Evolutionary conservation across 2,113 vertebrate species (phyloP).

Genomic region (Amblyornis subalaris): DNA sequence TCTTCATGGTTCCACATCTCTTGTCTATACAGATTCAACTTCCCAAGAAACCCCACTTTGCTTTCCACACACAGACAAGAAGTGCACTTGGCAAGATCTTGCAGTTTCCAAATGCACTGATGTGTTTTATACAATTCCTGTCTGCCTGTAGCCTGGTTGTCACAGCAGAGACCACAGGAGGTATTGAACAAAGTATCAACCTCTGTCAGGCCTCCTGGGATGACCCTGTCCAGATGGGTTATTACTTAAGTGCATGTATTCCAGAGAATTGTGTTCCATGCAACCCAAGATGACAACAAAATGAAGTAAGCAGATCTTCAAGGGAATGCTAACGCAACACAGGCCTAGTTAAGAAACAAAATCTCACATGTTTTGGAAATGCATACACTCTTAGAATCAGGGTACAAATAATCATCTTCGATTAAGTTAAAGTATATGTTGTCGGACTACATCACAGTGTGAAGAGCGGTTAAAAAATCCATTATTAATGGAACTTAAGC

Average conservation of each 20-base stretch:
- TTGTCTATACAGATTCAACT: background rate
- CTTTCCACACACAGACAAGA: fast-evolving
- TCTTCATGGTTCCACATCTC: background rate
- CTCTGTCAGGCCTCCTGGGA: fast-evolving
- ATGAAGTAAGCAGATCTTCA: background rate
- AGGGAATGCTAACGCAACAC: background rate
- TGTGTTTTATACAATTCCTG: background rate
- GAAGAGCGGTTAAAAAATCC: background rate
- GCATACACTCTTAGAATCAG: background rate
- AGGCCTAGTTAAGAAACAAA: background rate
- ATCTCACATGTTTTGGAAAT: background rate
- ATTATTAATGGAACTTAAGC: background rate
- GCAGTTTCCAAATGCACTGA: background rate
- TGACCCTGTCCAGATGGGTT: background rate
- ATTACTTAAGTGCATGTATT: background rate
- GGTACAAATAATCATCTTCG: background rate
- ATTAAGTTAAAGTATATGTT: background rate
- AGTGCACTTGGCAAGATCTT: fast-evolving
- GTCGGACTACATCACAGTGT: background rate
- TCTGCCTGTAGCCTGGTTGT: background rate
- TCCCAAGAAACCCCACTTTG: background rate
- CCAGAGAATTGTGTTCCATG: background rate
- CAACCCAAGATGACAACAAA: background rate
- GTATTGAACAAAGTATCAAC: fast-evolving
- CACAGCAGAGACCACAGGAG: fast-evolving